Evolutionary conservation across 2,797 vertebrate species (phyloP).

Genomic region (Atherinosoma microstoma): DNA sequence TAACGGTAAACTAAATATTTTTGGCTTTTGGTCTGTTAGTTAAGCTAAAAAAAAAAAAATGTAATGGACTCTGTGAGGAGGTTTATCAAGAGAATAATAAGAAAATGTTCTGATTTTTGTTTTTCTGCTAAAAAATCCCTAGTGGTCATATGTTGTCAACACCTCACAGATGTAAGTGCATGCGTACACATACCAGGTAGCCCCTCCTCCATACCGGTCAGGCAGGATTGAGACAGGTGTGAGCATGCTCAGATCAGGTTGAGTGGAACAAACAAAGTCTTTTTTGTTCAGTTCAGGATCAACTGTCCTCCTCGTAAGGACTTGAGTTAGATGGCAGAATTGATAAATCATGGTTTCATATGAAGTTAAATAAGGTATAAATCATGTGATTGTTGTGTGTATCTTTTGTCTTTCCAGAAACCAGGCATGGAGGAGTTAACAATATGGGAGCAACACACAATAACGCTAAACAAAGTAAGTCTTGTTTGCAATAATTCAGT

Average conservation of each 20-base stretch:
- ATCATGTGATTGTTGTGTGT: not conserved
- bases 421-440: conserved; percentile 93
- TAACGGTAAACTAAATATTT: conserved; percentile 3
- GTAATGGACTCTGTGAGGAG: not conserved
- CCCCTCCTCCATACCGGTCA: conserved; percentile 80
- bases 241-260: conserved; percentile 68
- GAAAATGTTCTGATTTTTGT: not conserved
- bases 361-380: not conserved
- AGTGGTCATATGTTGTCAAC: conserved; percentile 30
- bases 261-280: conserved; percentile 43
- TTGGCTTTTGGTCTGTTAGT: not conserved
- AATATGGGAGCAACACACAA: conserved; percentile 97
- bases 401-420: conserved; percentile 68
- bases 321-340: conserved; percentile 1
- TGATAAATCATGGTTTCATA: not conserved
- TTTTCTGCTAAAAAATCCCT: not conserved
- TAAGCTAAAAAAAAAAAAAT: not conserved
- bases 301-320: conserved; percentile 41
- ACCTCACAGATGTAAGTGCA: not conserved
- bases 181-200: conserved; percentile 20
- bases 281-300: conserved; percentile 30
- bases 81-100: not conserved
- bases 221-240: conserved; percentile 82
- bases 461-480: conserved; percentile 90
- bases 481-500: not conserved